These are phyloP conservation scores for Eremobia ochroleuca DNA, from an alignment of 2,888 invertebrate species.

Conservation along the genomic window DNA sequence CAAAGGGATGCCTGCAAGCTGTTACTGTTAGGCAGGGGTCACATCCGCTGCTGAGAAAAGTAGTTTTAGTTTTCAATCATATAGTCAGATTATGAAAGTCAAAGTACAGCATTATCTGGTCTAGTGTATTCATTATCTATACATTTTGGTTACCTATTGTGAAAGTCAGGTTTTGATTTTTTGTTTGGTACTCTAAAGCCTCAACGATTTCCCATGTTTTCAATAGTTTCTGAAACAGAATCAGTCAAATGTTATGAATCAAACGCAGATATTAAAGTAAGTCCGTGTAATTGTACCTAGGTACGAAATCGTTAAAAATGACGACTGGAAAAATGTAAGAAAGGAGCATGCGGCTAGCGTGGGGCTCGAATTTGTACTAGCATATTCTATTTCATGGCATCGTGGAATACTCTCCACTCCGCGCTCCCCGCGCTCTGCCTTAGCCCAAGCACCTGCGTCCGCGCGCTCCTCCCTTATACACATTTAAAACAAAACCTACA, in stretches of 20 bases:
- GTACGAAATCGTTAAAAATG: no score
- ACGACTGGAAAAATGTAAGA: no score
- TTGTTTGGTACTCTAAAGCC: not conserved
- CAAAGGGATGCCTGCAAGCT: slow-evolving; percentile 52
- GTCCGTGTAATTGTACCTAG: no score
- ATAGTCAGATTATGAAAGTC: not conserved
- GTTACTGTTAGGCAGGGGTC: not conserved
- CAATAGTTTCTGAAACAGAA: not conserved
- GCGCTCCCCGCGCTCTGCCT: no score
- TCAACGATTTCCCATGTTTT: not conserved
- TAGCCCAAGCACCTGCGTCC: no score
- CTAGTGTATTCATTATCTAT: not conserved
- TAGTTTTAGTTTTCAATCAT: not conserved
- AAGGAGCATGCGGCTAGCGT: no score
- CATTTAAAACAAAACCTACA: no score
- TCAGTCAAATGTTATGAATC: not conserved
- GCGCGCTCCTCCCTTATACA: no score
- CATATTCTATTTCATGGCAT: no score
- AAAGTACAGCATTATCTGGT: not conserved
- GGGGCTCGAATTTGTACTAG: no score
- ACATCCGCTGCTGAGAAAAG: not conserved
- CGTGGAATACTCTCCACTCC: no score
- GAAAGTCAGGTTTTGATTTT: not conserved
- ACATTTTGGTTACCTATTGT: not conserved
- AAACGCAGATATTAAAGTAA: no score